These are phyloP conservation scores for Macrosoma leucophasiata DNA, from an alignment of 2,888 invertebrate genomes.

Conservation along the genomic window DNA sequence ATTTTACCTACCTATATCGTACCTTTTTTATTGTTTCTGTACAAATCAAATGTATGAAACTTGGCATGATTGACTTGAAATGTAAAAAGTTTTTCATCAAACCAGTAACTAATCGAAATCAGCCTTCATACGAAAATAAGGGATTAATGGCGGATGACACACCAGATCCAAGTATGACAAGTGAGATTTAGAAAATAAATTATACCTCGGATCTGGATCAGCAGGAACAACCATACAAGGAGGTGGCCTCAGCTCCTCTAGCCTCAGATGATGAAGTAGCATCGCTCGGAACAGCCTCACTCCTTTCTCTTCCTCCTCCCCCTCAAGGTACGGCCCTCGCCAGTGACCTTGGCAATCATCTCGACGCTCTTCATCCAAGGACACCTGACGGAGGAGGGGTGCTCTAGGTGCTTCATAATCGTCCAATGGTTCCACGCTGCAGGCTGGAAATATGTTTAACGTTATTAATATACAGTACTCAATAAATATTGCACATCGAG, in stretches of 20 bases:
- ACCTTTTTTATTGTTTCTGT: too few relatives aligned
- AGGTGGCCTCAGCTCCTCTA: constrained; percentile 60
- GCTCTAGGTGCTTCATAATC: constrained; percentile 62
- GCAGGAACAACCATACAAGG: constrained; percentile 55
- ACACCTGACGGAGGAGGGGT: constrained; percentile 62
- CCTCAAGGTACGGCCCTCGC: constrained; percentile 53
- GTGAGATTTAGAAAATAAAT: neutral
- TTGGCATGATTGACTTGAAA: too few relatives aligned
- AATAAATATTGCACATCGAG: too few relatives aligned
- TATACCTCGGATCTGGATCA: constrained; percentile 59
- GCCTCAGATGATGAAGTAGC: constrained; percentile 57
- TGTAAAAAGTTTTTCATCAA: too few relatives aligned
- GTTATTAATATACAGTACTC: too few relatives aligned
- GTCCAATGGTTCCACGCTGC: constrained; percentile 63
- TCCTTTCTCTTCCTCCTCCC: constrained; percentile 65
- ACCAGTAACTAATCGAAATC: too few relatives aligned
- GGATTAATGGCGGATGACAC: too few relatives aligned
- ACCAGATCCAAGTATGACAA: neutral
- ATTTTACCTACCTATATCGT: too few relatives aligned
- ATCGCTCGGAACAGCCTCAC: constrained; percentile 68
- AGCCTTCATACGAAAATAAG: too few relatives aligned
- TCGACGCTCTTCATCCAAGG: constrained; percentile 63
- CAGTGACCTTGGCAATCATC: constrained; percentile 72
- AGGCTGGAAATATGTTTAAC: too few relatives aligned
- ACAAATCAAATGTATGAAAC: too few relatives aligned